A percentile compares a stretch with the other conserved stretches of the same genome.
phyloP scores from a whole-genome alignment of 1,140 invertebrate genomes.

The Drosophila lini region DNA sequence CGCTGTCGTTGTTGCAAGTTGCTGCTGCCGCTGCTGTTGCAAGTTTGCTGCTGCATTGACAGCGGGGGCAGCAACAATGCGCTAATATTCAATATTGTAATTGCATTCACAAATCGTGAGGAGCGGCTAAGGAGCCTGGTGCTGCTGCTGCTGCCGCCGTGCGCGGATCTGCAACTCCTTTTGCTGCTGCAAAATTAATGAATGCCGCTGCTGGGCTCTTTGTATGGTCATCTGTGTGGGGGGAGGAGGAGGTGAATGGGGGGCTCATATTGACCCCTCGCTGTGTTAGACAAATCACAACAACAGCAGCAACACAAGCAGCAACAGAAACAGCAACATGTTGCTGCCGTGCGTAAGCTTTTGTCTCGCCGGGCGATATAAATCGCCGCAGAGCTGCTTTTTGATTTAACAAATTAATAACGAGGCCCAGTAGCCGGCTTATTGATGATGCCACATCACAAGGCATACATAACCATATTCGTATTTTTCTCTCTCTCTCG shows the following conservation, averaged over 20 bases:
- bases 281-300: conserved; percentile 83
- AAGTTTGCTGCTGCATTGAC: conserved; percentile 53
- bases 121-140: conserved; percentile 19
- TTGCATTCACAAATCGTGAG: conserved; percentile 81
- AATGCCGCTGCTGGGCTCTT: conserved; percentile 67
- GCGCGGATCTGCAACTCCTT: conserved; percentile 26
- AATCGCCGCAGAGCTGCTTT: conserved; percentile 68
- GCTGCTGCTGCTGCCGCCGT: conserved; percentile 33
- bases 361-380: conserved; percentile 70
- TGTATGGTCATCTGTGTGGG: conserved; percentile 47
- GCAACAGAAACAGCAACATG: conserved; percentile 45
- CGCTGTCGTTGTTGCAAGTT: conserved; percentile 38
- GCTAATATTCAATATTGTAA: conserved; percentile 83
- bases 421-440: conserved; percentile 68
- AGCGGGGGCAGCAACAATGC: conserved; percentile 79
- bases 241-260: conserved; percentile 27
- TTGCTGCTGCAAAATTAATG: conserved; percentile 74
- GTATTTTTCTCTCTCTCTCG: conserved; percentile 7
- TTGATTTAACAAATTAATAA: conserved; percentile 84
- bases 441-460: conserved; percentile 76
- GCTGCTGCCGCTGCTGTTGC: conserved; percentile 33
- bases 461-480: conserved; percentile 13
- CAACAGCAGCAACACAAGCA: conserved; percentile 57
- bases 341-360: conserved; percentile 71
- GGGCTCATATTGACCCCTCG: conserved; percentile 69